phyloP scores from a whole-genome alignment of 2,797 vertebrate genomes.

The Coccyzus lansbergi region DNA sequence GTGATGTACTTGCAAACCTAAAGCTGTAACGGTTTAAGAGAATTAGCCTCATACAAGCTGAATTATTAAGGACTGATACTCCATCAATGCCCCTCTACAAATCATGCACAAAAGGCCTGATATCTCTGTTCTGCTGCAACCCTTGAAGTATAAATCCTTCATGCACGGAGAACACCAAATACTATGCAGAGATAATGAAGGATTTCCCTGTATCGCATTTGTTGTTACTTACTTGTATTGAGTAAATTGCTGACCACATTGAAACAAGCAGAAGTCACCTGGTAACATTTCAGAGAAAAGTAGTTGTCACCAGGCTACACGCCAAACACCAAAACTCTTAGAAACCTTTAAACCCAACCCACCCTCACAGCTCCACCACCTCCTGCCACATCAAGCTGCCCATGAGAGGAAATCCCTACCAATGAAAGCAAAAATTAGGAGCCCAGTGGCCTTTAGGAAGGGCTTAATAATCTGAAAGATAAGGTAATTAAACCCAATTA shows the following conservation, averaged over 20 bases:
- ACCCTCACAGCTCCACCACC: neutral
- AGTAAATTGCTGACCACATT: neutral
- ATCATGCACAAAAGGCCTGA: neutral
- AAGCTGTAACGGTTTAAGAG: neutral
- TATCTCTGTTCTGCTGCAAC: neutral
- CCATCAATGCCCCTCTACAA: neutral
- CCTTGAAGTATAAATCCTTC: neutral
- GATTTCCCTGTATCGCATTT: neutral
- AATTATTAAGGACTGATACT: constrained; percentile 6
- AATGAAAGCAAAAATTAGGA: neutral
- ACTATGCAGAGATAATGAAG: neutral
- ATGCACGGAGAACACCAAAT: accelerated
- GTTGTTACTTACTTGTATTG: neutral
- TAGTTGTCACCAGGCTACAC: neutral
- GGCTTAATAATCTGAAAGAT: neutral
- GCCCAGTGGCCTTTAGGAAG: neutral
- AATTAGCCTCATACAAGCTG: neutral
- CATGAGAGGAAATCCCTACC: neutral
- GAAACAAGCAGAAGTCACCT: neutral
- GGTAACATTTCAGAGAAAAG: neutral
- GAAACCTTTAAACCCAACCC: neutral
- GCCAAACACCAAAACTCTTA: neutral
- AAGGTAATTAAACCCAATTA: neutral
- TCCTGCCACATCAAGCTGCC: neutral
- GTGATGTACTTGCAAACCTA: neutral